Conservation (phyloP, 30 jellyfish, hydroid and myxozoan species). For the Aurelia aurita complex sp. Pacific region DNA sequence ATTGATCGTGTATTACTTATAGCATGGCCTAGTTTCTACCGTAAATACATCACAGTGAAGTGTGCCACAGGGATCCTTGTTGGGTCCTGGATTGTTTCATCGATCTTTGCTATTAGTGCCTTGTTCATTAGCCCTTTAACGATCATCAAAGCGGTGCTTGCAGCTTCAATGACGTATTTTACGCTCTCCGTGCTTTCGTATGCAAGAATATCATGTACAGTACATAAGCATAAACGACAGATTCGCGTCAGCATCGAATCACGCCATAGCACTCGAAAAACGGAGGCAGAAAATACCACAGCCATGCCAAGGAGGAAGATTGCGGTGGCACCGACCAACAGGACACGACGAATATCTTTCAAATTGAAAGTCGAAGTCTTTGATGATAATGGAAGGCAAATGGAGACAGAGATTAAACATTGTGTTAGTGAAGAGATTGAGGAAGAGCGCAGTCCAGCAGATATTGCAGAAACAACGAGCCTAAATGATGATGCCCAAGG, state of each 20-base stretch:
- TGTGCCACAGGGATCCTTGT: neutral
- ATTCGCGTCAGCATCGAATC: conserved; percentile 5
- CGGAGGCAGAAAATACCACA: neutral
- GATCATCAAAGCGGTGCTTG: conserved; percentile 16
- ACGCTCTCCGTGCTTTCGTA: conserved; percentile 25
- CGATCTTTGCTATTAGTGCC: neutral
- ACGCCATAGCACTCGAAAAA: neutral
- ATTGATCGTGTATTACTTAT: conserved; percentile 43
- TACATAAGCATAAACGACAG: conserved; percentile 21
- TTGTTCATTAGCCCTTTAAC: conserved; percentile 20
- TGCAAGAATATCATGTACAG: conserved; percentile 17
- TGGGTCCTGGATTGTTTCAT: conserved; percentile 41
- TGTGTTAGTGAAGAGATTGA: neutral
- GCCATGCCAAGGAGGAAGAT: neutral
- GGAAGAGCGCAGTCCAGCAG: neutral
- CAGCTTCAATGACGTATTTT: conserved; percentile 29
- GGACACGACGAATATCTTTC: conserved; percentile 17
- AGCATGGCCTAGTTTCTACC: conserved; percentile 48
- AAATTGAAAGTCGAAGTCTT: conserved; percentile 40
- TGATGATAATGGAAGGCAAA: conserved; percentile 2
- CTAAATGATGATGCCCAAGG: neutral
- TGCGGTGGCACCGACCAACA: neutral
- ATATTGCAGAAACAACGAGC: neutral
- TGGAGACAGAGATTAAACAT: neutral
- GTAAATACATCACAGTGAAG: conserved; percentile 29